Evolutionary conservation across 1,140 invertebrate species (phyloP).

Genomic region (Drosophila sproati): DNA sequence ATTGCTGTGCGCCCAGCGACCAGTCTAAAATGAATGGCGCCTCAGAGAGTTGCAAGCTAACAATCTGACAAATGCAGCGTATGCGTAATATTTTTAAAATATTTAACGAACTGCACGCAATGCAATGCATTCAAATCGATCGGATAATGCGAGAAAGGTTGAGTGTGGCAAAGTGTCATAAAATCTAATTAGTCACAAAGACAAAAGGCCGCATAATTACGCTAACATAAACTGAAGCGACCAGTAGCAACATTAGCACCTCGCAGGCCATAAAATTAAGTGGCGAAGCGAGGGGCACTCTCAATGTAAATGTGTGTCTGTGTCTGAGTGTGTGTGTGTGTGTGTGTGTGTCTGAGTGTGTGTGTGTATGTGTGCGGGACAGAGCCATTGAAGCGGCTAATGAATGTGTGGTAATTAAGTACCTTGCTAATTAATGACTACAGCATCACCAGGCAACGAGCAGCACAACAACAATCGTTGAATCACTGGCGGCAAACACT

Average conservation of each 20-base stretch:
- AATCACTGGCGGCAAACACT: conserved; percentile 60
- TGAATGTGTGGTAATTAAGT: conserved; percentile 85
- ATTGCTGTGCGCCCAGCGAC: conserved; percentile 54
- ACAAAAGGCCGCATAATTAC: conserved; percentile 78
- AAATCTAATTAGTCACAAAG: conserved; percentile 77
- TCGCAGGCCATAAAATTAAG: conserved; percentile 64
- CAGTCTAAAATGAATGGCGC: conserved; percentile 48
- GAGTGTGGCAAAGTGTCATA: conserved; percentile 45
- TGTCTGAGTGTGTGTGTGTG: conserved; percentile 11
- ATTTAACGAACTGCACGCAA: conserved; percentile 45
- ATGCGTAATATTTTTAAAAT: conserved; percentile 77
- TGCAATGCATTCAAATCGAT: conserved; percentile 10
- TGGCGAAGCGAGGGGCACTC: background rate
- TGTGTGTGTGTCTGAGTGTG: conserved; percentile 20
- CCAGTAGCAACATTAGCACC: conserved; percentile 64
- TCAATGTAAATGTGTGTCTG: conserved; percentile 9
- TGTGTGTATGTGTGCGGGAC: conserved; percentile 30
- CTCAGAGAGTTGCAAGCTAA: conserved; percentile 53
- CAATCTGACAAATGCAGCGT: conserved; percentile 34
- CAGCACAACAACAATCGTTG: conserved; percentile 60
- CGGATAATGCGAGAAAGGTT: background rate
- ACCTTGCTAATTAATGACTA: conserved; percentile 84
- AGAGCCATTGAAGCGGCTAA: conserved; percentile 80
- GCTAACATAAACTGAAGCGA: conserved; percentile 60
- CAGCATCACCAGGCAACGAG: conserved; percentile 61